Evolutionary conservation across 2,797 vertebrate genomes (phyloP).

Genomic region (Pipistrellus kuhlii): DNA sequence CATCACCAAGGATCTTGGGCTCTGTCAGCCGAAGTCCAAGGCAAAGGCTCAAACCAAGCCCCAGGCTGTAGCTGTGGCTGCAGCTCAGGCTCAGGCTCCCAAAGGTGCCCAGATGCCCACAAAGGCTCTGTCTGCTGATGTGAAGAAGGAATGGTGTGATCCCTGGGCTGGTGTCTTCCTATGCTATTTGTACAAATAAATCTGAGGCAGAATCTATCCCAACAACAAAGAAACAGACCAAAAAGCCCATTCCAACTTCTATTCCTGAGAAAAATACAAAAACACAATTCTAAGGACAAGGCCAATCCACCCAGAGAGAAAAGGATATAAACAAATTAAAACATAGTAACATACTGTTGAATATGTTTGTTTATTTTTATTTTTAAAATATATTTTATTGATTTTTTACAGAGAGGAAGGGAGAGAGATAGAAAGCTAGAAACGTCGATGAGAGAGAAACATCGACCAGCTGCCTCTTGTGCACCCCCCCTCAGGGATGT

Average conservation of each 20-base stretch:
- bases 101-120: not conserved
- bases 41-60: not conserved
- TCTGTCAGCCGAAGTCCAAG: not conserved
- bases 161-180: not conserved
- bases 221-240: not conserved
- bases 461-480: no score
- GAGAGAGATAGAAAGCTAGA: no score
- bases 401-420: no score
- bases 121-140: not conserved
- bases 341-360: constrained; percentile 13
- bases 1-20: not conserved
- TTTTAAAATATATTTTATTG: no score
- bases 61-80: not conserved
- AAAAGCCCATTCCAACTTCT: not conserved
- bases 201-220: not conserved
- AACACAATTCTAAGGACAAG: not conserved
- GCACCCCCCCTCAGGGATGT: no score
- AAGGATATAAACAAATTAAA: constrained; percentile 60
- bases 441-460: no score
- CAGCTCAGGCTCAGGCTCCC: not conserved
- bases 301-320: constrained; percentile 18
- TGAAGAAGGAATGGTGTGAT: not conserved
- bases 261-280: constrained; percentile 23
- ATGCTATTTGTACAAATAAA: not conserved
- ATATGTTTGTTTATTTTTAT: not conserved